Conservation (phyloP, 2,113 vertebrate genomes). For the Hippopotamus amphibius region DNA sequence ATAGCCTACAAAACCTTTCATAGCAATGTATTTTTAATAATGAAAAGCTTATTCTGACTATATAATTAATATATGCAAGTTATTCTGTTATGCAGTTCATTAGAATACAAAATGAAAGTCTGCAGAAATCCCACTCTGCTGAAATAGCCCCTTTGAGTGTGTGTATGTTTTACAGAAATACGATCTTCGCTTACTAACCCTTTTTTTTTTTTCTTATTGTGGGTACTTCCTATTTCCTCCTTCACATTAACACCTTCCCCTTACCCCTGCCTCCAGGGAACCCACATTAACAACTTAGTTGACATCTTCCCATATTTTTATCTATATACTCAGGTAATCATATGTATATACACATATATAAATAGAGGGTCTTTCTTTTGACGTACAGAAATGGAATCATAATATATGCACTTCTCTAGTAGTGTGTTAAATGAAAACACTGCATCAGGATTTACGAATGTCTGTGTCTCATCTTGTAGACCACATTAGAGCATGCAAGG, state of each 20-base stretch:
- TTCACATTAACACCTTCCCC: background rate
- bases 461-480: constrained; percentile 84
- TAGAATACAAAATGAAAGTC: background rate
- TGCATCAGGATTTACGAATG: background rate
- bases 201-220: background rate
- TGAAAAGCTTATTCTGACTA: background rate
- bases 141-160: background rate
- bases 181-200: background rate
- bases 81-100: background rate
- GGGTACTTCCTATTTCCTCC: background rate
- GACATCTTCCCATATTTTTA: background rate
- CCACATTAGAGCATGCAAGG: constrained; percentile 93
- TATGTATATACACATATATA: background rate
- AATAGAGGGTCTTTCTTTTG: constrained; percentile 15
- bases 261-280: background rate
- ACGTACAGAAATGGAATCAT: background rate
- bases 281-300: background rate
- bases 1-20: background rate
- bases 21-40: constrained; percentile 21
- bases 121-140: background rate
- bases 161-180: background rate
- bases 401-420: background rate
- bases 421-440: background rate
- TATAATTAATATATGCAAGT: background rate
- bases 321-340: background rate